Conservation (phyloP, 2,797 vertebrate species). For the Rhabdophis nuchalis region DNA sequence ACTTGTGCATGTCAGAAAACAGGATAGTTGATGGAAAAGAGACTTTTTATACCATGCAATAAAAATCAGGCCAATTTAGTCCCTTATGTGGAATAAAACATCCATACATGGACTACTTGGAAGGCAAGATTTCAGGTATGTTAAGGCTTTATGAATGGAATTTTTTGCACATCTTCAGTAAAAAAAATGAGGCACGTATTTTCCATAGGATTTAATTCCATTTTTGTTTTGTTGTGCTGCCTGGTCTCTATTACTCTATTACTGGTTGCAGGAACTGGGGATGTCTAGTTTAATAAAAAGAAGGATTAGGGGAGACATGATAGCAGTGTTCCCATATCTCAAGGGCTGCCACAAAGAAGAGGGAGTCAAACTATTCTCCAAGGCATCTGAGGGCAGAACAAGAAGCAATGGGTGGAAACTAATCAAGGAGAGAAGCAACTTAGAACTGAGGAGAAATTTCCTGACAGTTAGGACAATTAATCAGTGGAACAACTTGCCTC, state of each 20-base stretch:
- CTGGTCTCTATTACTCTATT: neutral
- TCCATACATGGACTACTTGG: neutral
- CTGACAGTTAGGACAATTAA: too few relatives aligned
- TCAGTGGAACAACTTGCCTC: too few relatives aligned
- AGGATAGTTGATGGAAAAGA: neutral
- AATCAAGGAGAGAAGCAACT: too few relatives aligned
- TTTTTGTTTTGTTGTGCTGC: neutral
- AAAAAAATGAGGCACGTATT: neutral
- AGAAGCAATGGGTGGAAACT: too few relatives aligned
- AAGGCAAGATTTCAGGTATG: neutral
- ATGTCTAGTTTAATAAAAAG: too few relatives aligned
- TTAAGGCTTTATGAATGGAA: neutral
- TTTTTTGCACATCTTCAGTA: neutral
- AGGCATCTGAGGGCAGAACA: too few relatives aligned
- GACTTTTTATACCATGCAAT: neutral
- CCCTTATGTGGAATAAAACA: neutral
- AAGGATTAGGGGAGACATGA: too few relatives aligned
- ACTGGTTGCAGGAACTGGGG: too few relatives aligned
- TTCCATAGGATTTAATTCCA: neutral
- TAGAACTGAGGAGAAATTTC: too few relatives aligned
- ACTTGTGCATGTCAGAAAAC: neutral
- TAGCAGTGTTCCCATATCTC: too few relatives aligned
- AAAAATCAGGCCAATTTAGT: neutral
- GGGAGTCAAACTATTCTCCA: too few relatives aligned
- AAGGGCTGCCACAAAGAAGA: too few relatives aligned